Conservation (phyloP, 2,888 invertebrate genomes). For the Lasioglossum lativentre region DNA sequence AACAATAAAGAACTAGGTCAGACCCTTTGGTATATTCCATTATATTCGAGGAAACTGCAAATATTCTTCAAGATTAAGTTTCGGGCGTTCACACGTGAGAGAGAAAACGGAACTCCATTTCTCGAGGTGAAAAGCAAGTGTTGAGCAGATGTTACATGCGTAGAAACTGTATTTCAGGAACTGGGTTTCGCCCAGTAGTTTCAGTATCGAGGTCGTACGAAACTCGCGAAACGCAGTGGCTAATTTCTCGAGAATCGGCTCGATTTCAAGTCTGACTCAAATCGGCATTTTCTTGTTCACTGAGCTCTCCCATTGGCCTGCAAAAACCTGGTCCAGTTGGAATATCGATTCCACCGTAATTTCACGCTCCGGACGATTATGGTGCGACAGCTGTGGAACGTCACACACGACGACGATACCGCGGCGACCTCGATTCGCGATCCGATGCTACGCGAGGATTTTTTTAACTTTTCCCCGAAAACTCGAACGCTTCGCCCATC, state of each 20-base stretch:
- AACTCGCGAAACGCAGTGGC: too few relatives aligned
- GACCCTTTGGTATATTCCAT: not conserved
- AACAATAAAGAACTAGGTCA: too few relatives aligned
- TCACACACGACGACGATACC: conserved; percentile 52
- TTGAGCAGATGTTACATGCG: not conserved
- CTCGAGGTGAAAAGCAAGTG: not conserved
- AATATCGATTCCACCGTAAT: conserved; percentile 71
- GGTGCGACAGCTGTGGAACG: conserved; percentile 69
- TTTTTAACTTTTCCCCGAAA: conserved; percentile 28
- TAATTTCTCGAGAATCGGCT: conserved; percentile 38
- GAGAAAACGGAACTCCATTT: not conserved
- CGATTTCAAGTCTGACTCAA: conserved; percentile 31
- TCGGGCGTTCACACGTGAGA: not conserved
- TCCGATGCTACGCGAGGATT: conserved; percentile 43
- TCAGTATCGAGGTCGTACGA: not conserved
- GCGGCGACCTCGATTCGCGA: conserved; percentile 52
- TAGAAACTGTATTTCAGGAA: not conserved
- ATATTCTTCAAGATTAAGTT: not conserved
- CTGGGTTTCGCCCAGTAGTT: not conserved
- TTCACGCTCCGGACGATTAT: conserved; percentile 71
- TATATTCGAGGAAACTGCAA: not conserved
- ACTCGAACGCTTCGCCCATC: not conserved
- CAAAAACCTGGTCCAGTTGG: conserved; percentile 64
- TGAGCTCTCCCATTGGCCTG: conserved; percentile 45
- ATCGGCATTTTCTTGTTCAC: conserved; percentile 62